These are phyloP conservation scores for Pyralis farinalis DNA, from an alignment of 2,888 invertebrate genomes.

Conservation along the genomic window DNA sequence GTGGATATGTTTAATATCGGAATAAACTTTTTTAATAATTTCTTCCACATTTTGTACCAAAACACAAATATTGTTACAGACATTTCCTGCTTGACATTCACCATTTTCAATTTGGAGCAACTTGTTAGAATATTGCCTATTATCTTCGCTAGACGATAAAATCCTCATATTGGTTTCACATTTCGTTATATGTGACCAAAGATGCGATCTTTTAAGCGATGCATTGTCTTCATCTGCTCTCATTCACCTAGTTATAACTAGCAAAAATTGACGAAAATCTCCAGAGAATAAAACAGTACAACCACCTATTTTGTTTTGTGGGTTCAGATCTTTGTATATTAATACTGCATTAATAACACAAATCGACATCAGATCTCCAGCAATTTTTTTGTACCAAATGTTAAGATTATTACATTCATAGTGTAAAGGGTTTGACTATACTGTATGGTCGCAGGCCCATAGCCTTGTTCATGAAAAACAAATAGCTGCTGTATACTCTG, in stretches of 20 bases:
- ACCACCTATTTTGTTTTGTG: too few relatives aligned
- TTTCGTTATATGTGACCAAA: slow-evolving; percentile 10
- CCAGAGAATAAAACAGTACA: too few relatives aligned
- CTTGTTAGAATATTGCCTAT: slow-evolving; percentile 6
- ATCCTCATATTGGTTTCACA: slow-evolving; percentile 8
- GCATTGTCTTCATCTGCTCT: too few relatives aligned
- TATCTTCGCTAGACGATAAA: slow-evolving; percentile 5
- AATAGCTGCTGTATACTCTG: too few relatives aligned
- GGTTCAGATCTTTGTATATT: too few relatives aligned
- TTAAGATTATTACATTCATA: too few relatives aligned
- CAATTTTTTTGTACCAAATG: too few relatives aligned
- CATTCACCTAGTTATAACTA: slow-evolving; percentile 4
- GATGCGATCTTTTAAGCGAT: slow-evolving; percentile 10
- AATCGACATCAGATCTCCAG: too few relatives aligned
- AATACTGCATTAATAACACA: too few relatives aligned
- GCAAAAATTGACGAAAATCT: not conserved
- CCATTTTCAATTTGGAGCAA: slow-evolving; percentile 13
- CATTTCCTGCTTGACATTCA: slow-evolving; percentile 6
- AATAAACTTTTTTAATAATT: slow-evolving; percentile 13
- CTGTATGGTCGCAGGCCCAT: too few relatives aligned
- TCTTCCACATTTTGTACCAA: slow-evolving; percentile 12
- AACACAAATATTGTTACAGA: slow-evolving; percentile 14
- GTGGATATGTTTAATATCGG: slow-evolving; percentile 14
- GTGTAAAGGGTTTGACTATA: too few relatives aligned
- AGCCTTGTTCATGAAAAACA: too few relatives aligned